phyloP scores from a whole-genome alignment of 2,797 vertebrate species.

The Liasis olivaceus region DNA sequence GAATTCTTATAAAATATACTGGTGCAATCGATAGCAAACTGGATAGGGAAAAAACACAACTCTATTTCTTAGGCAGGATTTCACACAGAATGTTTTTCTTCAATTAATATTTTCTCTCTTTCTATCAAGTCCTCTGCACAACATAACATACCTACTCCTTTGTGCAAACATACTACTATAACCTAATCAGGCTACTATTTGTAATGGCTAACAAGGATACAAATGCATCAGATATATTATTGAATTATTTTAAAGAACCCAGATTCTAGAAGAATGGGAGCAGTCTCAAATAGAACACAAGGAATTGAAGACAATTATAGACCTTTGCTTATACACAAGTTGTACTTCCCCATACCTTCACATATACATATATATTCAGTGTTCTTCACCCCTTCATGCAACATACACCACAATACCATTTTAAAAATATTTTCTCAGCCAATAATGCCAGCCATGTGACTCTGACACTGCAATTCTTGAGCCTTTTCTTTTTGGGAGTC shows the following conservation, averaged over 20 bases:
- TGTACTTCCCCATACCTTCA: neutral
- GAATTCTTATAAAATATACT: slow-evolving; percentile 31
- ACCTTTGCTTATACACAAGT: neutral
- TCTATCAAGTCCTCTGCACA: neutral
- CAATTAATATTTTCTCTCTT: neutral
- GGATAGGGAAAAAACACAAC: neutral
- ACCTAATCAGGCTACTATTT: neutral
- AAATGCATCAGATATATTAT: neutral
- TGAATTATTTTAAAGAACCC: neutral
- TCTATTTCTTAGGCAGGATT: slow-evolving; percentile 13
- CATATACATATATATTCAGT: neutral
- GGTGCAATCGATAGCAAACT: slow-evolving; percentile 29
- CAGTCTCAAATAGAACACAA: neutral
- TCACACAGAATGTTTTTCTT: neutral
- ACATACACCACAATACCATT: neutral
- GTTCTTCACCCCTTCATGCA: neutral
- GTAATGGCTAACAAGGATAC: neutral
- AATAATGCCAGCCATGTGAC: neutral
- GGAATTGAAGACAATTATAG: neutral
- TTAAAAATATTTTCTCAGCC: neutral
- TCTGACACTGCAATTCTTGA: neutral
- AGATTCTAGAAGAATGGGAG: neutral
- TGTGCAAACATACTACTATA: neutral
- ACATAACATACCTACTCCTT: neutral
- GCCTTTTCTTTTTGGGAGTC: neutral